phyloP scores from a whole-genome alignment of 37 sponge, comb jelly and placozoan genomes.

The Chondrilla cf. caribensis region DNA sequence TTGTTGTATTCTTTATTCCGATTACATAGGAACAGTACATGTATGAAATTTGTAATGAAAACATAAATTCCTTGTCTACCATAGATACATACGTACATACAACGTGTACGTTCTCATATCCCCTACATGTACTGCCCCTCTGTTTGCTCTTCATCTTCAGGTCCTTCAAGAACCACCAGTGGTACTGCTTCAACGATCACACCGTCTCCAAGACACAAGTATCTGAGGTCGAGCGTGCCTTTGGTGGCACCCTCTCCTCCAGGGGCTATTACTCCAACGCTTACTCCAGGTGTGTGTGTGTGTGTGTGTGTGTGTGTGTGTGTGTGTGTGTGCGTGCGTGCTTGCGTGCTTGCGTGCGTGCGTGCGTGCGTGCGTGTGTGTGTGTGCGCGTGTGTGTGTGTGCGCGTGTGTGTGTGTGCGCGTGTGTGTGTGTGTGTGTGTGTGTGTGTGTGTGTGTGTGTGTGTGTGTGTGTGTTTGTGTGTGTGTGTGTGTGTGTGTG shows the following conservation, averaged over 20 bases:
- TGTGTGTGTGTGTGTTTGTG: not conserved
- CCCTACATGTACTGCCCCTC: slow-evolving; percentile 4
- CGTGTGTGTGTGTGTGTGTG: not conserved
- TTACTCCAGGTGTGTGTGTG: slow-evolving; percentile 57
- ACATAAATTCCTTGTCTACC: not conserved
- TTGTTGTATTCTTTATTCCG: not conserved
- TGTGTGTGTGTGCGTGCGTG: not conserved
- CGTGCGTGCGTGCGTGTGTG: no score
- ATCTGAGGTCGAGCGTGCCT: slow-evolving; percentile 74
- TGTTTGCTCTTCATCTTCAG: slow-evolving; percentile 29
- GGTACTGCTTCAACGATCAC: slow-evolving; percentile 97
- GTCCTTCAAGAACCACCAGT: slow-evolving; percentile 73
- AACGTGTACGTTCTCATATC: not conserved
- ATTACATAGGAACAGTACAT: no score
- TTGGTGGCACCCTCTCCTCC: slow-evolving; percentile 64
- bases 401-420: not conserved
- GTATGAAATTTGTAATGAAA: no score
- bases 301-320: not conserved
- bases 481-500: not conserved
- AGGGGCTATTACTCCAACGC: slow-evolving; percentile 67
- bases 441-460: not conserved
- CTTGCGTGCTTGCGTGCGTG: not conserved
- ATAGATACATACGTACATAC: not conserved
- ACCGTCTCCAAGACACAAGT: slow-evolving; percentile 61
- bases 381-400: not conserved